phyloP scores from a whole-genome alignment of 2,113 vertebrate genomes.

The Phylloscopus trochilus region DNA sequence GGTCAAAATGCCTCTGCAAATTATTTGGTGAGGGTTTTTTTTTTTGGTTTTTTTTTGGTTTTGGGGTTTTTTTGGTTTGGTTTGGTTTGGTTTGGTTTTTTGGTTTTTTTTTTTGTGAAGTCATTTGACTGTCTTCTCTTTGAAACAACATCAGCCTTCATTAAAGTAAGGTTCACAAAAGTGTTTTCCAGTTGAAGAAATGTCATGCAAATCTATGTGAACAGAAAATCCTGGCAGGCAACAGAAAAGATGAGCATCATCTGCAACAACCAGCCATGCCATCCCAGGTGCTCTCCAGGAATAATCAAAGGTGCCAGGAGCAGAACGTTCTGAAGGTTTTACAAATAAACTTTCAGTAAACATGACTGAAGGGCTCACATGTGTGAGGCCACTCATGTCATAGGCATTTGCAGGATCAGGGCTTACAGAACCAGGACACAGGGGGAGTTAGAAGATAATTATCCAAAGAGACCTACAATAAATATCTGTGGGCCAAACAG shows the following conservation, averaged over 20 bases:
- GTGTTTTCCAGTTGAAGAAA: background rate
- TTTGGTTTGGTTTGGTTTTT: background rate
- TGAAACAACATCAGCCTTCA: background rate
- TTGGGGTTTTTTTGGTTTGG: background rate
- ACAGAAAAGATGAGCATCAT: background rate
- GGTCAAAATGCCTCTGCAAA: background rate
- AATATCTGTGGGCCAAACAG: constrained; percentile 53
- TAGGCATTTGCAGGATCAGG: background rate
- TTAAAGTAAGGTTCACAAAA: background rate
- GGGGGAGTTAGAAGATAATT: constrained; percentile 44
- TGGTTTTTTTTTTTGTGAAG: background rate
- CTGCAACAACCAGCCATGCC: background rate
- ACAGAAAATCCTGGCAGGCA: background rate
- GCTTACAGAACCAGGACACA: constrained; percentile 28
- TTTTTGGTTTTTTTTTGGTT: too few species aligned
- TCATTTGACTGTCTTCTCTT: background rate
- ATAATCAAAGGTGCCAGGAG: background rate
- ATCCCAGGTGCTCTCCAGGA: background rate
- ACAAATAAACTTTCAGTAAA: background rate
- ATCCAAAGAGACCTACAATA: constrained; percentile 36
- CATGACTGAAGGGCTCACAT: background rate
- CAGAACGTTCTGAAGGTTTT: background rate
- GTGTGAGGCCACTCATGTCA: background rate
- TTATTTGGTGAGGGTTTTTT: background rate
- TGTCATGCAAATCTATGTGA: background rate